Evolutionary conservation across 1,140 invertebrate species (phyloP).

Genomic region (Pantala flavescens): DNA sequence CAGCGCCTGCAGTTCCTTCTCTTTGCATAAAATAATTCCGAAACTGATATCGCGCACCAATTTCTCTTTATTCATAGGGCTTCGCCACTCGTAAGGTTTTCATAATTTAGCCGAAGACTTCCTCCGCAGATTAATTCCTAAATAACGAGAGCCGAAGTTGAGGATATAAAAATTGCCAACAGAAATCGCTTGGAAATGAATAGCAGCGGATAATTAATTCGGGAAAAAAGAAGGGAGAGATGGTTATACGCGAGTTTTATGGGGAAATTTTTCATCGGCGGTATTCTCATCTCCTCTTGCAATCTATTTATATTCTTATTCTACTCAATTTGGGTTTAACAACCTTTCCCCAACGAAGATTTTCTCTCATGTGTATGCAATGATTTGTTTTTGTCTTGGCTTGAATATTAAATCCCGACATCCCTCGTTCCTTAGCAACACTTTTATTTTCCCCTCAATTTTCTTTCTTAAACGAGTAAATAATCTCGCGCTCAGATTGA

Average conservation of each 20-base stretch:
- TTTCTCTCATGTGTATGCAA: not conserved
- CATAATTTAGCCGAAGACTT: too few species aligned
- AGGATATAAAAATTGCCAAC: not conserved
- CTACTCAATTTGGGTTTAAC: not conserved
- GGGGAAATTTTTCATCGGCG: too few species aligned
- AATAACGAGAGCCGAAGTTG: too few species aligned
- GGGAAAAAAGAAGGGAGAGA: not conserved
- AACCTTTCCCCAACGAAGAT: not conserved
- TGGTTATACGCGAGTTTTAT: not conserved
- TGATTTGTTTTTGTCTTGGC: not conserved
- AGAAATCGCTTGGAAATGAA: not conserved
- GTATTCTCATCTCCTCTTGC: not conserved
- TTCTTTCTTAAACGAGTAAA: not conserved
- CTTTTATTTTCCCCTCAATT: not conserved
- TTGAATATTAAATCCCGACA: not conserved
- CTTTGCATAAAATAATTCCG: too few species aligned
- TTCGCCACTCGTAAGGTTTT: too few species aligned
- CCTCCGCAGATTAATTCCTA: too few species aligned
- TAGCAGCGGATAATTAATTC: not conserved
- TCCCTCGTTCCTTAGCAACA: not conserved
- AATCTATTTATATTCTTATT: not conserved
- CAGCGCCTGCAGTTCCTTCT: too few species aligned
- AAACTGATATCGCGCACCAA: too few species aligned
- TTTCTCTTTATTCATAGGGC: too few species aligned
- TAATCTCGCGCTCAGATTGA: too few species aligned